These are phyloP conservation scores for Drosophila falleni DNA, from an alignment of 2,888 invertebrate species.

Conservation along the genomic window DNA sequence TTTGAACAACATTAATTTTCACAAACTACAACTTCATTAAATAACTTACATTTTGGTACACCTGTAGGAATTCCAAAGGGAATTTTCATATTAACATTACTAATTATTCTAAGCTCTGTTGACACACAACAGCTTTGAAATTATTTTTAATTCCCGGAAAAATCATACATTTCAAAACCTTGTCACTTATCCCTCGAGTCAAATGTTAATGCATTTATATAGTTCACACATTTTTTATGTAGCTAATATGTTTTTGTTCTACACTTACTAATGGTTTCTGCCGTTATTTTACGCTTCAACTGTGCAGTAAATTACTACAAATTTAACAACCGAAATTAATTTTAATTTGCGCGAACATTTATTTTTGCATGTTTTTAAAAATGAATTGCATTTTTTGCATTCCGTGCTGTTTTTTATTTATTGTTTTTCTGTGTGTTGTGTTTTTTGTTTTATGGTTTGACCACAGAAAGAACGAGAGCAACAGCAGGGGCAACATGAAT, in stretches of 20 bases:
- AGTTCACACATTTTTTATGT: neutral
- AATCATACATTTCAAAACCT: neutral
- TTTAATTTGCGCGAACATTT: constrained; percentile 41
- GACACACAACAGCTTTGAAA: neutral
- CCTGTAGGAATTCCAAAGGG: neutral
- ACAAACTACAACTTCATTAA: neutral
- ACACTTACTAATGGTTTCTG: constrained; percentile 13
- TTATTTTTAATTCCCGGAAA: neutral
- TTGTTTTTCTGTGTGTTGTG: neutral
- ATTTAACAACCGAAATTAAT: constrained; percentile 36
- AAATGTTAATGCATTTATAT: constrained; percentile 3
- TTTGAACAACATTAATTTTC: neutral
- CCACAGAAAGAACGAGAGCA: constrained; percentile 27
- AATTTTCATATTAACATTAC: neutral
- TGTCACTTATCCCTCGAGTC: neutral
- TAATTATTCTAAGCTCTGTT: neutral
- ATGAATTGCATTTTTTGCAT: constrained; percentile 43
- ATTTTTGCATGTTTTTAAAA: constrained; percentile 25
- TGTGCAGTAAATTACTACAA: constrained; percentile 21
- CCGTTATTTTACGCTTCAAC: constrained; percentile 22
- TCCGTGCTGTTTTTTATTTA: constrained; percentile 23
- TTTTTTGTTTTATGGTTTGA: constrained; percentile 33
- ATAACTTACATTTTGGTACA: neutral
- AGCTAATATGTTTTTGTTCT: neutral
- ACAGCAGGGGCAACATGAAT: constrained; percentile 21